These are phyloP conservation scores for Brachynemurus nebulosus DNA, from an alignment of 2,888 invertebrate species.

Conservation along the genomic window DNA sequence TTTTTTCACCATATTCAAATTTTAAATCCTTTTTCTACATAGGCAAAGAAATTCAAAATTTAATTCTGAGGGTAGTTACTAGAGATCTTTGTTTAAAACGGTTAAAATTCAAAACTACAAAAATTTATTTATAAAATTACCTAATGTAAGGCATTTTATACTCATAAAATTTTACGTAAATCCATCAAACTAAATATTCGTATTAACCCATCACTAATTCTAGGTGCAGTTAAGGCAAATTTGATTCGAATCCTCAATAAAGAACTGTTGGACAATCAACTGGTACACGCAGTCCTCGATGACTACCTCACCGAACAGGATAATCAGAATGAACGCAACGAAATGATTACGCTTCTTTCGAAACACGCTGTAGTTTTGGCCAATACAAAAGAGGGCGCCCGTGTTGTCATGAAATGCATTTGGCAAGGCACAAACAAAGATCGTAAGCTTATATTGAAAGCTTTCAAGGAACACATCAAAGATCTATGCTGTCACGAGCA, in stretches of 20 bases:
- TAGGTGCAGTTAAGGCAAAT: slow-evolving; percentile 59
- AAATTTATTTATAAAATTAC: too few relatives aligned
- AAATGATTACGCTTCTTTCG: slow-evolving; percentile 59
- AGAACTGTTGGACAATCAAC: slow-evolving; percentile 44
- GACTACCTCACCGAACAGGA: slow-evolving; percentile 69
- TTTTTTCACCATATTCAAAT: too few relatives aligned
- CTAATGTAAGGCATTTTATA: too few relatives aligned
- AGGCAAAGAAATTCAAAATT: too few relatives aligned
- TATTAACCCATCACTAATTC: too few relatives aligned
- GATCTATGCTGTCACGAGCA: slow-evolving; percentile 75
- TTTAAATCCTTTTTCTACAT: too few relatives aligned
- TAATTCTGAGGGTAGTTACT: too few relatives aligned
- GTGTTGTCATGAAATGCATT: slow-evolving; percentile 68
- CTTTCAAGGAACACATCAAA: slow-evolving; percentile 69
- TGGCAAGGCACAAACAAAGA: slow-evolving; percentile 78
- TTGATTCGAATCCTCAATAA: slow-evolving; percentile 59
- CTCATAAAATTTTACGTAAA: too few relatives aligned
- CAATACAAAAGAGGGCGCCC: slow-evolving; percentile 70
- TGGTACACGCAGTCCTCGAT: slow-evolving; percentile 68
- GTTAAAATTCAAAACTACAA: too few relatives aligned
- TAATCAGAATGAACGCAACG: slow-evolving; percentile 45
- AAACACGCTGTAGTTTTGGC: slow-evolving; percentile 46
- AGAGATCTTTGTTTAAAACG: too few relatives aligned
- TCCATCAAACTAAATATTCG: too few relatives aligned
- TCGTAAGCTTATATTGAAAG: slow-evolving; percentile 70